phyloP scores from a whole-genome alignment of 1,140 invertebrate genomes.

The Proctacanthus coquilletti region DNA sequence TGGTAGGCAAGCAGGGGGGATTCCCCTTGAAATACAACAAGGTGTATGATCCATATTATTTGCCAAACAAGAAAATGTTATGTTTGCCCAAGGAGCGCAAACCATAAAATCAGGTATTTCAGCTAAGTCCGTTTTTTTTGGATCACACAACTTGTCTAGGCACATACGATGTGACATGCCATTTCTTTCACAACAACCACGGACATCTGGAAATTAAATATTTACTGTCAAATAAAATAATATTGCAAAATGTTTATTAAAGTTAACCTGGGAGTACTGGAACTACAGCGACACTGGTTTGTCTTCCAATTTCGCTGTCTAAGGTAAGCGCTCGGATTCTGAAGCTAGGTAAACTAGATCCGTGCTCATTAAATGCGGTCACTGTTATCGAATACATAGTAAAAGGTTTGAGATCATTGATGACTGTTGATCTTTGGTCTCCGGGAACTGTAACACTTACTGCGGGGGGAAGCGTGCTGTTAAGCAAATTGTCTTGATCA shows the following conservation, averaged over 20 bases:
- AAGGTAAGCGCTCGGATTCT: conserved; percentile 34
- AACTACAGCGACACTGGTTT: conserved; percentile 11
- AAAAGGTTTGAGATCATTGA: conserved; percentile 46
- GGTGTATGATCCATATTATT: conserved; percentile 67
- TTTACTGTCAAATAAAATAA: not conserved
- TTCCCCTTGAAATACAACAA: conserved; percentile 55
- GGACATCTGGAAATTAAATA: conserved; percentile 46
- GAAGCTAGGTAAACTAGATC: conserved; percentile 55
- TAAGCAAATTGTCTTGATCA: conserved; percentile 32
- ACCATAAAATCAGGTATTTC: conserved; percentile 64
- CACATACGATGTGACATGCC: conserved; percentile 59
- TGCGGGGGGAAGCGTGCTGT: conserved; percentile 2
- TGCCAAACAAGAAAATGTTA: conserved; percentile 61
- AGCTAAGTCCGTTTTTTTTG: conserved; percentile 40
- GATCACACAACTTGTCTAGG: conserved; percentile 62
- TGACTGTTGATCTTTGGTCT: conserved; percentile 37
- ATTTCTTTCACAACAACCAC: conserved; percentile 48
- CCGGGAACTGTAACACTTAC: conserved; percentile 32
- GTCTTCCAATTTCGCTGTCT: conserved; percentile 3
- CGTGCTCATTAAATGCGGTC: conserved; percentile 52
- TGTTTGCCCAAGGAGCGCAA: conserved; percentile 65
- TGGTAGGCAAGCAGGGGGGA: conserved; percentile 54
- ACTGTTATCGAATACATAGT: conserved; percentile 71
- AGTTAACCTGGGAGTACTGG: conserved; percentile 9
- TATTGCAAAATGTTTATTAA: not conserved